These are phyloP conservation scores for Arrhopalites spinosus DNA, from an alignment of 2,888 invertebrate species.

Conservation along the genomic window DNA sequence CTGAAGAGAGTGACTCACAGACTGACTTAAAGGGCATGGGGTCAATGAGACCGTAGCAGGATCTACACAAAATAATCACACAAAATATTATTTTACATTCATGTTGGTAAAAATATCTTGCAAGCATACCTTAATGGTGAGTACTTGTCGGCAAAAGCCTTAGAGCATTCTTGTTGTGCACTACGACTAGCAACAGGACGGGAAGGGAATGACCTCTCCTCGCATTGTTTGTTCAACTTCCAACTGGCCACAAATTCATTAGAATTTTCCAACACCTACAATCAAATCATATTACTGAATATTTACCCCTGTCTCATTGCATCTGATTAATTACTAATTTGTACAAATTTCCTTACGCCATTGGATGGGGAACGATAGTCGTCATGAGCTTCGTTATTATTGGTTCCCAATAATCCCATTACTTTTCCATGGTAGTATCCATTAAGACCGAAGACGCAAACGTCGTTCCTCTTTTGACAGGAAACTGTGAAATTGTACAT, in stretches of 20 bases:
- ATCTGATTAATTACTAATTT: background rate
- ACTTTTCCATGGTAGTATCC: slow-evolving; percentile 87
- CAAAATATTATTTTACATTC: background rate
- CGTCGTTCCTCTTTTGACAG: slow-evolving; percentile 68
- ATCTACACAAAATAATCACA: slow-evolving; percentile 52
- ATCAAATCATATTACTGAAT: background rate
- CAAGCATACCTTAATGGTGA: slow-evolving; percentile 30
- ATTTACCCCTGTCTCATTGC: too few species aligned
- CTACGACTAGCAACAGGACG: slow-evolving; percentile 9
- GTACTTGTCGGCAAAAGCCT: slow-evolving; percentile 11
- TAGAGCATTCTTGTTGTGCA: slow-evolving; percentile 22
- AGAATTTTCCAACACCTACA: slow-evolving; percentile 25
- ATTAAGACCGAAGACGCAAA: slow-evolving; percentile 73
- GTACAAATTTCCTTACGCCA: slow-evolving; percentile 63
- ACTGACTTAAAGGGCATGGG: slow-evolving; percentile 68
- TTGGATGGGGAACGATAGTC: slow-evolving; percentile 79
- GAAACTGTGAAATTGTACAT: slow-evolving; percentile 67
- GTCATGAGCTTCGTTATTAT: slow-evolving; percentile 84
- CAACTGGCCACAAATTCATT: slow-evolving; percentile 33
- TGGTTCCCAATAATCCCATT: slow-evolving; percentile 85
- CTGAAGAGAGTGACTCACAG: slow-evolving; percentile 64
- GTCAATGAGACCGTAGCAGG: slow-evolving; percentile 64
- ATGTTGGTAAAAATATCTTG: background rate
- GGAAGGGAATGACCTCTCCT: slow-evolving; percentile 30
- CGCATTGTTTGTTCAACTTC: slow-evolving; percentile 41